A percentile compares a stretch with the other conserved stretches of the same genome.
phyloP scores from a whole-genome alignment of 1,140 invertebrate species.

The Meteorus sp. region DNA sequence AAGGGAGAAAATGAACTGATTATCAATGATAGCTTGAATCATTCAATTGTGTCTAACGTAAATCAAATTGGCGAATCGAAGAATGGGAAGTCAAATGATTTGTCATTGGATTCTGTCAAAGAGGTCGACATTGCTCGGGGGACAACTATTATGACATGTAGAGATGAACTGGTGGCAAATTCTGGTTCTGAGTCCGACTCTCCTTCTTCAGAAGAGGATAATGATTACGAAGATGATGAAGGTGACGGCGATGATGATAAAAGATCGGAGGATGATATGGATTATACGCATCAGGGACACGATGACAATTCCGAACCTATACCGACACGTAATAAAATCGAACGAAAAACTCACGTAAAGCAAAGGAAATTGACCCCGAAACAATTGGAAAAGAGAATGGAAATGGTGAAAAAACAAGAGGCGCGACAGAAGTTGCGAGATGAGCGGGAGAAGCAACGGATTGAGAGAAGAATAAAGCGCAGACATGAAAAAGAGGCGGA shows the following conservation, averaged over 20 bases:
- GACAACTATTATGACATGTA: conserved; percentile 16
- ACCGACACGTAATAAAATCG: conserved; percentile 28
- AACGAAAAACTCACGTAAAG: conserved; percentile 20
- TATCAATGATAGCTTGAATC: no score
- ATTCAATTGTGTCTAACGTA: no score
- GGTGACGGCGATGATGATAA: conserved; percentile 34
- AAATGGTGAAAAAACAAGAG: conserved; percentile 59
- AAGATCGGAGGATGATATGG: conserved; percentile 28
- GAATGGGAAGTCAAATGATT: no score
- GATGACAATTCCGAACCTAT: conserved; percentile 24
- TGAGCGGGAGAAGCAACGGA: conserved; percentile 60
- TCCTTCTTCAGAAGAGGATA: conserved; percentile 29
- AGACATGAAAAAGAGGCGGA: conserved; percentile 55
- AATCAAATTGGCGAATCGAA: no score
- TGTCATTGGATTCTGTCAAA: conserved; percentile 10
- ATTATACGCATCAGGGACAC: conserved; percentile 10
- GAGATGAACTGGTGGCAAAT: conserved; percentile 12
- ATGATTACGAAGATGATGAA: conserved; percentile 27
- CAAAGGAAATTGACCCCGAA: conserved; percentile 46
- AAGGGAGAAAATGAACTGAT: no score
- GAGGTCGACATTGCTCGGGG: conserved; percentile 11
- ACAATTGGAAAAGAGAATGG: conserved; percentile 52
- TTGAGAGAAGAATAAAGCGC: conserved; percentile 44
- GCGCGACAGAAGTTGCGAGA: conserved; percentile 60
- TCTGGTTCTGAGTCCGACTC: conserved; percentile 16